Evolutionary conservation across 2,888 invertebrate species (phyloP).

Genomic region (Tribolium freemani): DNA sequence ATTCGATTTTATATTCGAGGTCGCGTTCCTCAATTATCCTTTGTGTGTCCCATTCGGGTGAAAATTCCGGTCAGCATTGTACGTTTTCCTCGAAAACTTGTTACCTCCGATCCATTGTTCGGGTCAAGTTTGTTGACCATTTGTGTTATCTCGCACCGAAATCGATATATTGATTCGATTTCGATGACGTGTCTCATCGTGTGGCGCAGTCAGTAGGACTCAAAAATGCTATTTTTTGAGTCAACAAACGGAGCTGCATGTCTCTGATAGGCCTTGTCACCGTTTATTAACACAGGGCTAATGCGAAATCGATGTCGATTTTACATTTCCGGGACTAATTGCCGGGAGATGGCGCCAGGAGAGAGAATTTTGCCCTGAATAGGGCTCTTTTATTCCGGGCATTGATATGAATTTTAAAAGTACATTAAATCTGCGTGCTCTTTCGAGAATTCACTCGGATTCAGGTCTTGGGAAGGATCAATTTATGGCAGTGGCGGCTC

Average conservation of each 20-base stretch:
- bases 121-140: not conserved
- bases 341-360: not conserved
- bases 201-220: too few relatives aligned
- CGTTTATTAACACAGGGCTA: not conserved
- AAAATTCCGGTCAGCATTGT: not conserved
- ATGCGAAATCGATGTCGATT: not conserved
- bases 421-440: constrained; percentile 14
- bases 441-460: not conserved
- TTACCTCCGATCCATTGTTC: not conserved
- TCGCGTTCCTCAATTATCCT: not conserved
- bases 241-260: not conserved
- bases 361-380: not conserved
- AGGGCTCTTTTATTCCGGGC: not conserved
- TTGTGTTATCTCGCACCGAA: not conserved
- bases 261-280: not conserved
- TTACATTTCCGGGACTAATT: not conserved
- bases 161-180: not conserved
- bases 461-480: not conserved
- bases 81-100: not conserved
- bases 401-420: constrained; percentile 22
- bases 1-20: not conserved
- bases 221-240: too few relatives aligned
- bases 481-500: not conserved
- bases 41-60: not conserved
- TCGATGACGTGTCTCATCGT: not conserved